These are phyloP conservation scores for Chrysoperla carnea DNA, from an alignment of 1,140 invertebrate species.

Conservation along the genomic window DNA sequence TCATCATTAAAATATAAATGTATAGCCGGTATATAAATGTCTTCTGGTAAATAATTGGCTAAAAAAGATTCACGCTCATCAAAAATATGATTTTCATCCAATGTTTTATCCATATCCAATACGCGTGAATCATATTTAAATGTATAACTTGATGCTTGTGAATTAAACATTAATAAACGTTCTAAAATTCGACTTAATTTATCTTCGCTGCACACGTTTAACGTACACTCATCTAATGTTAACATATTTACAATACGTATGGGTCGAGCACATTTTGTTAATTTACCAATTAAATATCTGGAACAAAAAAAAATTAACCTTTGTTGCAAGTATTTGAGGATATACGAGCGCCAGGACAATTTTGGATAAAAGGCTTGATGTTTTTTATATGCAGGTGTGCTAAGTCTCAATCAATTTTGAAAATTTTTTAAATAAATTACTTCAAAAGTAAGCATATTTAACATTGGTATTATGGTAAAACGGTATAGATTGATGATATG, in stretches of 20 bases:
- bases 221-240: conserved; percentile 28
- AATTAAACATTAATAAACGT: conserved; percentile 48
- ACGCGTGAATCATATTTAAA: conserved; percentile 51
- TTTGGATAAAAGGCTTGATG: too few species aligned
- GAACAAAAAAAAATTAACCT: too few species aligned
- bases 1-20: conserved; percentile 69
- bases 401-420: too few species aligned
- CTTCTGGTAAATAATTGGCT: conserved; percentile 41
- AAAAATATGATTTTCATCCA: conserved; percentile 54
- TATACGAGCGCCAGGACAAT: too few species aligned
- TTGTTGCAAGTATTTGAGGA: too few species aligned
- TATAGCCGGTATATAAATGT: conserved; percentile 48
- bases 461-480: too few species aligned
- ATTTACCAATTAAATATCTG: conserved; percentile 38
- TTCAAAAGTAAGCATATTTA: too few species aligned
- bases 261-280: conserved; percentile 44
- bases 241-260: conserved; percentile 60
- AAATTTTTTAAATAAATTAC: too few species aligned
- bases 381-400: too few species aligned
- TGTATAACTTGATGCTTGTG: conserved; percentile 51
- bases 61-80: conserved; percentile 50
- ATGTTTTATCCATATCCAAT: conserved; percentile 42
- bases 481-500: too few species aligned
- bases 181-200: conserved; percentile 53
- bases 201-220: conserved; percentile 67